A percentile compares a stretch with the other conserved stretches of the same genome.
Evolutionary conservation across 2,797 vertebrate species (phyloP).

Genomic region (Enteromius paludinosus): DNA sequence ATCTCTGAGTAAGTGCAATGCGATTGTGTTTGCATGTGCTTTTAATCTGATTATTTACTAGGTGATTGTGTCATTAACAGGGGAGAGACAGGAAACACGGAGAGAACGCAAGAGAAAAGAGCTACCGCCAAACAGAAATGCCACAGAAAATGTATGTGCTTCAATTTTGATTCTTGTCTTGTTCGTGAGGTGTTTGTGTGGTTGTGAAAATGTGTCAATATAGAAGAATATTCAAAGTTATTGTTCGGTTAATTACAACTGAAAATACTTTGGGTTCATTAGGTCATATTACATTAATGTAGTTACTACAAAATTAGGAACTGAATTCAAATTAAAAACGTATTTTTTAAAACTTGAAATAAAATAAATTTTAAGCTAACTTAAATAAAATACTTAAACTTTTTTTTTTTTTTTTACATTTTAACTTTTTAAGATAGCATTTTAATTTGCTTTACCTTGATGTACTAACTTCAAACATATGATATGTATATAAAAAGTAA

Average conservation of each 20-base stretch:
- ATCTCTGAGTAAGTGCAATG: constrained; percentile 69
- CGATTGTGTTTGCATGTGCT: not conserved
- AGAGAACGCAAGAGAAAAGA: constrained; percentile 57
- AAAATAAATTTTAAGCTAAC: too few species aligned
- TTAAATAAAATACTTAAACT: too few species aligned
- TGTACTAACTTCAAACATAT: not conserved
- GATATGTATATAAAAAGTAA: not conserved
- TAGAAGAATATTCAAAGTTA: not conserved
- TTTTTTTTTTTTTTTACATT: not conserved
- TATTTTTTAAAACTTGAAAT: not conserved
- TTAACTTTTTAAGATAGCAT: not conserved
- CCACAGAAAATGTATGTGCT: constrained; percentile 73
- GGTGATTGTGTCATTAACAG: constrained; percentile 31
- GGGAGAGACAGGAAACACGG: constrained; percentile 10
- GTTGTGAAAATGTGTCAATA: not conserved
- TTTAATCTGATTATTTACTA: not conserved
- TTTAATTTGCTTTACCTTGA: not conserved
- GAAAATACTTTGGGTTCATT: not conserved
- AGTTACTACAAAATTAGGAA: not conserved
- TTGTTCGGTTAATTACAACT: not conserved
- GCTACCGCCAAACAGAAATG: constrained; percentile 68
- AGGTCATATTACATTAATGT: not conserved
- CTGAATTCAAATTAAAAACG: not conserved
- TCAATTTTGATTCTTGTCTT: not conserved
- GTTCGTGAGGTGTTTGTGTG: not conserved